Evolutionary conservation across 2,888 invertebrate genomes (phyloP).

Genomic region (Cancer borealis): DNA sequence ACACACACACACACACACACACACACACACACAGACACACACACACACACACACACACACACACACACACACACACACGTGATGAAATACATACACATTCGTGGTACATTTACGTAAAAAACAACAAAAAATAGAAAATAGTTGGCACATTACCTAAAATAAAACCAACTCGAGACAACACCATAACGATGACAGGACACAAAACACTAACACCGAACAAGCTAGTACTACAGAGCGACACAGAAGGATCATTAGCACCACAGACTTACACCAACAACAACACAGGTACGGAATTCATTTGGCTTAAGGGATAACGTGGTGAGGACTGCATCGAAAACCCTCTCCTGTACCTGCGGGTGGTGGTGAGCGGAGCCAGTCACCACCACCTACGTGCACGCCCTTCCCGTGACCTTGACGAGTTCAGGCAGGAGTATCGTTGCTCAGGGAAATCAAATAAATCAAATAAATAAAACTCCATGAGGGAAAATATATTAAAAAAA

Average conservation of each 20-base stretch:
- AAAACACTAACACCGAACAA: no score
- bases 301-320: constrained; percentile 20
- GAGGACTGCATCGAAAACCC: background rate
- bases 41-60: background rate
- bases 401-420: background rate
- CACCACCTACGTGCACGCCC: background rate
- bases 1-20: constrained; percentile 12
- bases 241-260: background rate
- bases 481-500: background rate
- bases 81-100: no score
- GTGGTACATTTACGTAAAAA: no score
- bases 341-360: background rate
- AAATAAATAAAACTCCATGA: background rate
- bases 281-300: background rate
- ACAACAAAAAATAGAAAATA: background rate
- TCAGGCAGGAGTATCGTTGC: background rate
- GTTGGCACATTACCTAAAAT: no score
- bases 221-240: no score
- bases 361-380: background rate
- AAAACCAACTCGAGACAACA: no score
- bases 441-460: background rate
- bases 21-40: background rate
- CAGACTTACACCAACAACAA: background rate
- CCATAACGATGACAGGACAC: background rate
- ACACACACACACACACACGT: background rate